Base-by-base conservation (phyloP, 2,888 invertebrate species). In the Macaria liturata region DNA sequence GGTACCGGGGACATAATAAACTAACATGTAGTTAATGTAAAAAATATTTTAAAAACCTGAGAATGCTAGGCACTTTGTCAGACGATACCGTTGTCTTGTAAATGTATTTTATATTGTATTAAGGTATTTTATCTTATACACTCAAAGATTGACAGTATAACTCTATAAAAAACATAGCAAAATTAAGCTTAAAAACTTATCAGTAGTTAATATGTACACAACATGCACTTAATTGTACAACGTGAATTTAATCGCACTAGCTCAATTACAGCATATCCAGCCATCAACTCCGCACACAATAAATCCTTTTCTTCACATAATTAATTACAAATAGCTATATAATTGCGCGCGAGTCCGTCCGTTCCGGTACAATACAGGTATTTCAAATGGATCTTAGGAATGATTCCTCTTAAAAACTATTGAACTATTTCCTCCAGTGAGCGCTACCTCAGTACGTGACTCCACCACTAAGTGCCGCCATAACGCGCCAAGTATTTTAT, bases 241-340 rank as follows among this genome's bases (percentile, higher is more conserved):
- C 86, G 34, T 7, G 84, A 86, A 84, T 67, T 80, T 57, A 51
- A 57, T 47, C 37, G 37, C 49, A 9, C 44, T 48, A 46, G 31
- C 50, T 50, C 57, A 52, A 57, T 52, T 57, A 57, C 34, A 32
- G 39, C 65, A 59, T 46, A 49, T 52, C 43, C 48, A 47, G 31
- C 64, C 64, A 62, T 64, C 62, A 54, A 34, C 43, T 20, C 47
- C 52, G 49, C 49, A 52, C 45, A 49, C 54, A 37, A 58, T 64
- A 62, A 67, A 66, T 71, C 60, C 67, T 68, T 57, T 73, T 75
- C 70, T 57, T 53, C 42, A 72, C 75, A 69, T 71, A 73, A 70
- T 71, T 78, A 77, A 78, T 77, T 75, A 75, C 76, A 70, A 72
- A 80, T 81, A 75, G 70, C 76, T 78, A 73, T 76, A 70, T 81